phyloP scores from a whole-genome alignment of 2,113 vertebrate genomes.

The Polypterus senegalus region DNA sequence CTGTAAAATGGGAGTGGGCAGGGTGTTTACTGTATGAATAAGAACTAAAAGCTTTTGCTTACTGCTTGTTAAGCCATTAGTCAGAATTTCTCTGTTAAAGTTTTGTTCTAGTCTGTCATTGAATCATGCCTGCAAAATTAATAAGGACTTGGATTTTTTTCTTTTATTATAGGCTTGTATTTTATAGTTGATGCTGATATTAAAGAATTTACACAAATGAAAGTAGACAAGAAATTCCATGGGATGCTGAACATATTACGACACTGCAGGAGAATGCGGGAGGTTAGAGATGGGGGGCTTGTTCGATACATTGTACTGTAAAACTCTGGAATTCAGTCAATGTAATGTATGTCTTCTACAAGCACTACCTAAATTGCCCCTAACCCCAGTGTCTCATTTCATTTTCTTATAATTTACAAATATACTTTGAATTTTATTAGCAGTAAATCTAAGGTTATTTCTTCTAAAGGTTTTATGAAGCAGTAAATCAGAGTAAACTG shows the following conservation, averaged over 20 bases:
- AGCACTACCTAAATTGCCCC: no score
- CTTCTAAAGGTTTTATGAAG: no score
- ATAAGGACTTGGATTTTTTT: background rate
- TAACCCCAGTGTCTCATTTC: no score
- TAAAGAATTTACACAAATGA: constrained; percentile 59
- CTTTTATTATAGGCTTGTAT: constrained; percentile 50
- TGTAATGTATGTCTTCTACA: no score
- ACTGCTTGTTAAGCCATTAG: no score
- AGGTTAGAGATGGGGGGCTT: constrained; percentile 53
- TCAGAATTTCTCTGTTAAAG: background rate
- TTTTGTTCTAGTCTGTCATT: fast-evolving
- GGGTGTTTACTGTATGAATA: no score
- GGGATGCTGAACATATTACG: constrained; percentile 72
- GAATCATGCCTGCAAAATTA: fast-evolving
- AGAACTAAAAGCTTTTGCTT: background rate
- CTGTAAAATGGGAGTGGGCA: no score
- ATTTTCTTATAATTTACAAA: no score
- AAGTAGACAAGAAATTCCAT: constrained; percentile 70
- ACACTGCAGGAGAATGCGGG: constrained; percentile 68
- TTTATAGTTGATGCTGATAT: constrained; percentile 85
- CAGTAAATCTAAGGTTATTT: no score
- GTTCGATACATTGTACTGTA: constrained; percentile 63
- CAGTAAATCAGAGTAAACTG: no score
- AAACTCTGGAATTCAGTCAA: background rate
- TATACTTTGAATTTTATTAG: no score